These are phyloP conservation scores for Apoderus coryli DNA, from an alignment of 2,888 invertebrate species.

Conservation along the genomic window DNA sequence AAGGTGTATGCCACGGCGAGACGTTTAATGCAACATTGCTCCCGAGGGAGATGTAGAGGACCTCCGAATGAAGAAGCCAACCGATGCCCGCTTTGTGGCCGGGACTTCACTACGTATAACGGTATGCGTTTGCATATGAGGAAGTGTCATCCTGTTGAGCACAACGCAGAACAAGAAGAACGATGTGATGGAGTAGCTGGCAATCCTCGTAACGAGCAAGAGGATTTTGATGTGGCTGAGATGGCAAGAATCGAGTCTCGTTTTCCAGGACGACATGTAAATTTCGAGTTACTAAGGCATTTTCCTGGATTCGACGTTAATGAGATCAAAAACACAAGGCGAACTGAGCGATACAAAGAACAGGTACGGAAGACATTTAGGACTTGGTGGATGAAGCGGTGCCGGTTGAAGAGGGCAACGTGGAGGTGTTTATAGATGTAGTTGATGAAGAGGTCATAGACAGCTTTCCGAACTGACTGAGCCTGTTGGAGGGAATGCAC, in stretches of 20 bases:
- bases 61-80: no score
- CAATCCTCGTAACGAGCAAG: background rate
- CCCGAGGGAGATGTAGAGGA: no score
- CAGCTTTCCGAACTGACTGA: no score
- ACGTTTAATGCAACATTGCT: no score
- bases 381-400: no score
- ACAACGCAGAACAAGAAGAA: background rate
- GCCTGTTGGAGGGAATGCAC: no score
- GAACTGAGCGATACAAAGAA: background rate
- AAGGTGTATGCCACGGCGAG: no score
- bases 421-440: no score
- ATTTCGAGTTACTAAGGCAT: background rate
- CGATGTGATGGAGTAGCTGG: background rate
- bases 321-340: background rate
- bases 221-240: background rate
- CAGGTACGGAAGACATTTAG: background rate
- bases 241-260: background rate
- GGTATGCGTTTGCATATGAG: background rate
- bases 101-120: background rate
- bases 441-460: no score
- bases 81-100: background rate
- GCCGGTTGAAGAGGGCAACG: no score
- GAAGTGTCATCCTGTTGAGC: background rate
- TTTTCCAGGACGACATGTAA: background rate
- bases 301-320: background rate